Evolutionary conservation across 2,113 vertebrate genomes (phyloP).

Genomic region (Rostratula benghalensis): DNA sequence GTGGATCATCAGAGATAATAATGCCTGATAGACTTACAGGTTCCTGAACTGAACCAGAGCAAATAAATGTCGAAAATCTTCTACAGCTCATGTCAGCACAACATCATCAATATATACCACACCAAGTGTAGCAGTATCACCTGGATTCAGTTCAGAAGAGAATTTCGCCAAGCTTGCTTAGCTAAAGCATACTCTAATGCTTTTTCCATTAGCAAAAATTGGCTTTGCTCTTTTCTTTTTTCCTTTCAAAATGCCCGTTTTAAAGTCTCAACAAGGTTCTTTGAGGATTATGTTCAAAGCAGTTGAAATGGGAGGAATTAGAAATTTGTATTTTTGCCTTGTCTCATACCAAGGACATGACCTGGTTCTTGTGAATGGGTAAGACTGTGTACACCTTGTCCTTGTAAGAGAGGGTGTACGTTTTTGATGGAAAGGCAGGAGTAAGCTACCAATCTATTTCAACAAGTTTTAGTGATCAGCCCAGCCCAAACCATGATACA

Average conservation of each 20-base stretch:
- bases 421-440: neutral
- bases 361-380: neutral
- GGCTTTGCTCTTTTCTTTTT: neutral
- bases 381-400: accelerated
- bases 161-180: neutral
- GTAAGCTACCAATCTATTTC: neutral
- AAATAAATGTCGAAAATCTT: neutral
- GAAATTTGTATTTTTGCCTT: neutral
- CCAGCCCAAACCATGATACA: neutral
- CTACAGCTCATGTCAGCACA: neutral
- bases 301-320: neutral
- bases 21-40: neutral
- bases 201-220: no score
- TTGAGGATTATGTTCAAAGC: neutral
- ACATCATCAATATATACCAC: neutral
- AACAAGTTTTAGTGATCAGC: neutral
- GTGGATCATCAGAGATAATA: neutral
- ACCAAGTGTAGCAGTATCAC: neutral
- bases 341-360: neutral
- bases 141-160: neutral
- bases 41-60: neutral
- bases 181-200: neutral
- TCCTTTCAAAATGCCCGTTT: neutral
- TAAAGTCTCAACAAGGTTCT: neutral
- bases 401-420: neutral